A percentile compares a stretch with the other conserved stretches of the same genome.
These are phyloP conservation scores for Pycnonotus jocosus DNA, from an alignment of 2,113 vertebrate species.

Conservation along the genomic window DNA sequence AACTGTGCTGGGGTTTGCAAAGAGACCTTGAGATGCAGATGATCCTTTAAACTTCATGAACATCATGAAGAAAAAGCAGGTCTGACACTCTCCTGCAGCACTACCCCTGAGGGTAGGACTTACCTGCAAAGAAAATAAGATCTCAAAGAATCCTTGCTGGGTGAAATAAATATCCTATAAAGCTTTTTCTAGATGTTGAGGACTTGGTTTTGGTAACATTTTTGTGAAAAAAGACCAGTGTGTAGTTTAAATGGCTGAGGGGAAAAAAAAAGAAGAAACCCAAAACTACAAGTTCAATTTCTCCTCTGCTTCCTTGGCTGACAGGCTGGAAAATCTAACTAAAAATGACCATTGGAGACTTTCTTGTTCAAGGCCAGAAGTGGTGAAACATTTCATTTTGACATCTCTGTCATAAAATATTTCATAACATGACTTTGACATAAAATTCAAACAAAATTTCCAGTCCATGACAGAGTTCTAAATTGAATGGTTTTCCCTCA, in stretches of 20 bases:
- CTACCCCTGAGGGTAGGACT: neutral
- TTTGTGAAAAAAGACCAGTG: neutral
- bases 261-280: neutral
- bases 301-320: neutral
- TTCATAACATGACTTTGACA: neutral
- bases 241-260: neutral
- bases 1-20: neutral
- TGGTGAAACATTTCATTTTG: neutral
- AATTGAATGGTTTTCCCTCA: neutral
- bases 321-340: neutral
- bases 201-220: neutral
- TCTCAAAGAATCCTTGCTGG: neutral
- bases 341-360: neutral
- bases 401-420: slow-evolving; percentile 2
- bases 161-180: neutral
- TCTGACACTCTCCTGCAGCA: neutral
- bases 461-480: neutral
- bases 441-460: neutral
- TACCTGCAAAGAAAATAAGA: neutral
- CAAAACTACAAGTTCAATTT: neutral
- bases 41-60: neutral
- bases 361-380: neutral
- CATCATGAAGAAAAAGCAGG: neutral
- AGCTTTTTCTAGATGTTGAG: neutral
- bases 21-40: neutral